These are phyloP conservation scores for Drosophila ezoana DNA, from an alignment of 2,888 invertebrate species.

Conservation along the genomic window DNA sequence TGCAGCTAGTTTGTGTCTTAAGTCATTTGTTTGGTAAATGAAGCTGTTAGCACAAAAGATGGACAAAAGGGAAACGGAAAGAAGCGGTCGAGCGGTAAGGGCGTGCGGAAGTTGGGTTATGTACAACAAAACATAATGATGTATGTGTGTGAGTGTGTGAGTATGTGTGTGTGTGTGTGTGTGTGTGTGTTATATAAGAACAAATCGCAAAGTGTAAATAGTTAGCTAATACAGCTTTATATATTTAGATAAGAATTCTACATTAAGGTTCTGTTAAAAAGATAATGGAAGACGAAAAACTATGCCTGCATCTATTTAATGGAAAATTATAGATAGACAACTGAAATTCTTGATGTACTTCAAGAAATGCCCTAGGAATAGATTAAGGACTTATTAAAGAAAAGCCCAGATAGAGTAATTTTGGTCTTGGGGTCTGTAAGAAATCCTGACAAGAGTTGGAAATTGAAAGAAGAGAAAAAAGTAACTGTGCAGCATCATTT, in stretches of 20 bases:
- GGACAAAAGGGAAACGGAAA: not conserved
- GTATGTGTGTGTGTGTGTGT: not conserved
- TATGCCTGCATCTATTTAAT: not conserved
- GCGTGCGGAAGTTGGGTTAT: not conserved
- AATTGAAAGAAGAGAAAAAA: too few species aligned
- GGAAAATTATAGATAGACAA: too few species aligned
- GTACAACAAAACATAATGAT: slow-evolving; percentile 3
- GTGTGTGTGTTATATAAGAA: not conserved
- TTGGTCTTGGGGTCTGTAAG: too few species aligned
- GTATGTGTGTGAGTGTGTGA: not conserved
- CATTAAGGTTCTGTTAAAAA: too few species aligned
- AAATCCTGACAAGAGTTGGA: too few species aligned
- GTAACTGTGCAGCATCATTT: too few species aligned
- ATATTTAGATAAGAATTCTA: not conserved
- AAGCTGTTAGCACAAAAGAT: slow-evolving; percentile 50
- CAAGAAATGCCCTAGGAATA: too few species aligned
- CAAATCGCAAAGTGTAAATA: not conserved
- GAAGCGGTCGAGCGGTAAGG: not conserved
- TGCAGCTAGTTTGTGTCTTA: slow-evolving; percentile 73
- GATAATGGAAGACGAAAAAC: too few species aligned
- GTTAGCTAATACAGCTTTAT: not conserved
- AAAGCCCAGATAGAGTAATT: too few species aligned
- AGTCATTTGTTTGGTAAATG: slow-evolving; percentile 65
- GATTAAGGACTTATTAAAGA: too few species aligned
- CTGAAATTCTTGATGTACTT: too few species aligned